phyloP scores from a whole-genome alignment of 2,113 vertebrate genomes.

The Noctilio leporinus region DNA sequence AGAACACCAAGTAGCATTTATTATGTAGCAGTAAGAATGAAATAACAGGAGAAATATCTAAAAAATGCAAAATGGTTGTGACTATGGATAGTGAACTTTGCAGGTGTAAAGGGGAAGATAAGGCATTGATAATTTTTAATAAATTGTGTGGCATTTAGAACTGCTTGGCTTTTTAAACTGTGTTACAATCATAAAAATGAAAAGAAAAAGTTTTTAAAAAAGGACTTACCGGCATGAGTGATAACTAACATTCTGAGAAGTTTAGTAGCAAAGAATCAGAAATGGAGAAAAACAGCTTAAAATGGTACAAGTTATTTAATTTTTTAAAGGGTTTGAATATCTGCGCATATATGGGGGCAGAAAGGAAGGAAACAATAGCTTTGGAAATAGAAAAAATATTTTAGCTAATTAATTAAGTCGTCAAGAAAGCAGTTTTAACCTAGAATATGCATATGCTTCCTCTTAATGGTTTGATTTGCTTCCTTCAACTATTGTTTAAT shows the following conservation, averaged over 20 bases:
- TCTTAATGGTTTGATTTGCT: neutral
- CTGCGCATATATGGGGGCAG: neutral
- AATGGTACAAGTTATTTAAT: neutral
- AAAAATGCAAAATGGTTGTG: neutral
- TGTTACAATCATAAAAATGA: neutral
- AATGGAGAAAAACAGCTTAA: neutral
- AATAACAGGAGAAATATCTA: neutral
- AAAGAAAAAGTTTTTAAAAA: neutral
- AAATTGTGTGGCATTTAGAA: neutral
- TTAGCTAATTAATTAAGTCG: neutral
- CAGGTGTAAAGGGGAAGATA: fast-evolving
- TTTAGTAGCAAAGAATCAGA: neutral
- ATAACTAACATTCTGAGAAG: neutral
- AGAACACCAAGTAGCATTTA: neutral
- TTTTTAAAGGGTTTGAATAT: neutral
- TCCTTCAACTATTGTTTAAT: neutral
- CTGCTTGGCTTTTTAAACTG: neutral
- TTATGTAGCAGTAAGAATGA: neutral
- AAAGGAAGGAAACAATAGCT: neutral
- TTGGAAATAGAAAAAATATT: neutral
- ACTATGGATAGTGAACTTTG: neutral
- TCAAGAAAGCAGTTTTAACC: neutral
- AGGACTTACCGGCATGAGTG: neutral
- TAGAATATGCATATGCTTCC: neutral
- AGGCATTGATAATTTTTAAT: neutral